Percentiles rank a stretch among this genome's conserved stretches.
These are phyloP conservation scores for Exaiptasia diaphana DNA, from an alignment of 64 coral and sea anemone genomes.

Conservation along the genomic window DNA sequence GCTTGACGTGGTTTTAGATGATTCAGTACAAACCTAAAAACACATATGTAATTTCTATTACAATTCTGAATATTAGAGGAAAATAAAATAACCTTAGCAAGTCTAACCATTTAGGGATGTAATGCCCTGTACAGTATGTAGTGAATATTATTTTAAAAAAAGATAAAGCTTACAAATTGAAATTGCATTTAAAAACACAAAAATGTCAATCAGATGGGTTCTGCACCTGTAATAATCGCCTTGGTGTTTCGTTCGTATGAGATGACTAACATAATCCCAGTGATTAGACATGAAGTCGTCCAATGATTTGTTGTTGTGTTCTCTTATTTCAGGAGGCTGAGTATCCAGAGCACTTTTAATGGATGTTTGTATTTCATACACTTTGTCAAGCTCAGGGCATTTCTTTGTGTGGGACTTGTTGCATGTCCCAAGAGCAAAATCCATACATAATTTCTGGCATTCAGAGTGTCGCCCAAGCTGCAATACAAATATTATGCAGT, in stretches of 20 bases:
- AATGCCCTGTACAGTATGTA: too few species aligned
- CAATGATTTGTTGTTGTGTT: background rate
- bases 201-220: too few species aligned
- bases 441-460: slow-evolving; percentile 15
- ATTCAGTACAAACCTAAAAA: too few species aligned
- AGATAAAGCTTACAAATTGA: too few species aligned
- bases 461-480: slow-evolving; percentile 12
- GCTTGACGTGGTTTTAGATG: too few species aligned
- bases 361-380: slow-evolving; percentile 1
- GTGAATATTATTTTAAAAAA: too few species aligned
- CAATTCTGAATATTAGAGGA: too few species aligned
- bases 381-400: background rate
- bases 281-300: background rate
- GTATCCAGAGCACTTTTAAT: background rate
- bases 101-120: too few species aligned
- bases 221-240: slow-evolving; percentile 34
- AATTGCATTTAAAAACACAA: too few species aligned
- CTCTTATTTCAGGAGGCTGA: background rate
- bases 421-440: slow-evolving; percentile 24
- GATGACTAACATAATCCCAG: slow-evolving; percentile 18
- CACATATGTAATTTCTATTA: too few species aligned
- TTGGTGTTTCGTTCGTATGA: slow-evolving; percentile 30
- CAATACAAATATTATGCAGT: background rate
- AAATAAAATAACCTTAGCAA: too few species aligned
- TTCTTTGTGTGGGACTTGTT: background rate